These are phyloP conservation scores for Agrotis exclamationis DNA, from an alignment of 2,888 invertebrate species.

Conservation along the genomic window DNA sequence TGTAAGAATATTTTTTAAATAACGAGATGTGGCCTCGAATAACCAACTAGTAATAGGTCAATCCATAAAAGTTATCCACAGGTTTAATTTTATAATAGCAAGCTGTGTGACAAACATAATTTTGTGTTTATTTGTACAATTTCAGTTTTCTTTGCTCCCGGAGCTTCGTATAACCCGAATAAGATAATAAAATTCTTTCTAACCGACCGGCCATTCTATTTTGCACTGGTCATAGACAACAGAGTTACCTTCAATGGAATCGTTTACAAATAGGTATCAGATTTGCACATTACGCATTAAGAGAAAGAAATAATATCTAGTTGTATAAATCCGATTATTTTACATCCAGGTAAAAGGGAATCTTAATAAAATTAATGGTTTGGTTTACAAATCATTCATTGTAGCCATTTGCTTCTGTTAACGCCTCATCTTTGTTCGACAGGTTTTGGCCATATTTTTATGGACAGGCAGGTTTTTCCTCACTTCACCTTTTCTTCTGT, in stretches of 20 bases:
- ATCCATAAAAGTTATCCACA: not conserved
- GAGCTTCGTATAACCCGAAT: not conserved
- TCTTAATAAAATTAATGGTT: no score
- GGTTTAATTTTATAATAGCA: not conserved
- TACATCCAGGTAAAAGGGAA: no score
- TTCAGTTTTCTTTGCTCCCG: conserved; percentile 6
- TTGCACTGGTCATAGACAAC: conserved; percentile 50
- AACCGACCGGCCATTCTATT: conserved; percentile 69
- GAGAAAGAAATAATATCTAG: not conserved
- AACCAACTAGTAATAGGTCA: no score
- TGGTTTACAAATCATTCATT: no score
- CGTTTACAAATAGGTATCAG: conserved; percentile 22
- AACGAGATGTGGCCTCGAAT: no score
- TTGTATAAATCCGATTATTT: not conserved
- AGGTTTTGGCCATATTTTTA: no score
- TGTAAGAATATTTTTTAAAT: no score
- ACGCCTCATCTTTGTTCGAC: no score
- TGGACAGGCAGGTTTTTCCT: no score
- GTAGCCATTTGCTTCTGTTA: no score
- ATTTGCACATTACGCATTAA: not conserved
- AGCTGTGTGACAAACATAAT: not conserved
- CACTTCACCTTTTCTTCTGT: no score
- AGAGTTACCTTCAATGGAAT: conserved; percentile 49
- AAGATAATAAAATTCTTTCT: conserved; percentile 41
- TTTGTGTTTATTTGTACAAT: conserved; percentile 9